phyloP scores from a whole-genome alignment of 2,113 vertebrate species.

The Ptyas mucosa region DNA sequence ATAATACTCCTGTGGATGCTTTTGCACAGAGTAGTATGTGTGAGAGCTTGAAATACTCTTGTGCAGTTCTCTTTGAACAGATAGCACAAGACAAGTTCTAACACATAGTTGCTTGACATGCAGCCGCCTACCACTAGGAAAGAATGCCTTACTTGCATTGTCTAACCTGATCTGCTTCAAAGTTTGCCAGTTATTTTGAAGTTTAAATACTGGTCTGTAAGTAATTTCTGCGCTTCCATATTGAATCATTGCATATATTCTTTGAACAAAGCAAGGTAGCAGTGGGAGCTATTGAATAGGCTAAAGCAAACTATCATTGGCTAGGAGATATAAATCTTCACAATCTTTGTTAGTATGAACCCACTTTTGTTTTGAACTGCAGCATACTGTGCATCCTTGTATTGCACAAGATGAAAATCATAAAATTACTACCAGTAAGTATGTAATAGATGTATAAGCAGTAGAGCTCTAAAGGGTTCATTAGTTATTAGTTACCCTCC shows the following conservation, averaged over 20 bases:
- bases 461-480: background rate
- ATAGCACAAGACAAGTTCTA: slow-evolving; percentile 55
- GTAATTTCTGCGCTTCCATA: slow-evolving; percentile 36
- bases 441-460: background rate
- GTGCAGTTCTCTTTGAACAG: slow-evolving; percentile 54
- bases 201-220: slow-evolving; percentile 13
- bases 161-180: slow-evolving; percentile 35
- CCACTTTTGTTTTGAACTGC: slow-evolving; percentile 19
- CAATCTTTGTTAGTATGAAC: slow-evolving; percentile 3
- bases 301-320: slow-evolving; percentile 6
- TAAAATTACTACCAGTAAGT: background rate
- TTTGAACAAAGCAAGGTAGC: background rate
- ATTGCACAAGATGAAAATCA: background rate
- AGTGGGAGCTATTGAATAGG: slow-evolving; percentile 9
- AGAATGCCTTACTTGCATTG: slow-evolving; percentile 33
- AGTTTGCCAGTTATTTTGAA: slow-evolving; percentile 37
- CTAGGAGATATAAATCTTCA: slow-evolving; percentile 19
- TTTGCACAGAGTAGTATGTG: slow-evolving; percentile 52
- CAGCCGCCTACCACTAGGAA: slow-evolving; percentile 20
- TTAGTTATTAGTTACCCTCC: slow-evolving; percentile 22
- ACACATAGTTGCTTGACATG: slow-evolving; percentile 43
- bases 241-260: slow-evolving; percentile 9
- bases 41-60: slow-evolving; percentile 57
- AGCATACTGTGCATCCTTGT: slow-evolving; percentile 10
- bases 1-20: slow-evolving; percentile 51